Evolutionary conservation across 2,113 vertebrate species (phyloP).

Genomic region (Siniperca knerii): DNA sequence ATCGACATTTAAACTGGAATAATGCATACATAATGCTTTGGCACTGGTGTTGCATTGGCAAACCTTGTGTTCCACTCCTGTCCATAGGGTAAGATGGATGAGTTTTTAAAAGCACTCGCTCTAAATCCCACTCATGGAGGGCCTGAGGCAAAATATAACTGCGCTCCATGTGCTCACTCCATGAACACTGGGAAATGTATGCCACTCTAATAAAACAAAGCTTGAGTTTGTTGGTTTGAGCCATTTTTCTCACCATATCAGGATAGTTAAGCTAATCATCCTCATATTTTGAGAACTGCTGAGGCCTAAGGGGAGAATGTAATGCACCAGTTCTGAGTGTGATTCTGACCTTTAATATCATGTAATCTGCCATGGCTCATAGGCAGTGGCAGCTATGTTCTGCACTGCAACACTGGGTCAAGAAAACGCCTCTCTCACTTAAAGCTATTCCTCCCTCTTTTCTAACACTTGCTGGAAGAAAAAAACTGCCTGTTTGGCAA

Average conservation of each 20-base stretch:
- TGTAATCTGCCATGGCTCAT: slow-evolving; percentile 13
- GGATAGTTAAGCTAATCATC: slow-evolving; percentile 15
- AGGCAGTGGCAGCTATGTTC: slow-evolving; percentile 3
- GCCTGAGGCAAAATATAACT: slow-evolving; percentile 44
- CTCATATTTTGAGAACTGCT: slow-evolving; percentile 10
- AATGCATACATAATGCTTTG: slow-evolving; percentile 52
- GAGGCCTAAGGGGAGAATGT: background rate
- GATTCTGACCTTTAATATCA: slow-evolving; percentile 32
- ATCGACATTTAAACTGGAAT: slow-evolving; percentile 72
- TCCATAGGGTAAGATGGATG: slow-evolving; percentile 41
- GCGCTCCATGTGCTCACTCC: background rate
- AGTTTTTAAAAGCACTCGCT: slow-evolving; percentile 50
- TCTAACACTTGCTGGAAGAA: background rate
- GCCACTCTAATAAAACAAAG: background rate
- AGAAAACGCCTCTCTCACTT: slow-evolving; percentile 9
- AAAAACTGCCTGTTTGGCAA: background rate
- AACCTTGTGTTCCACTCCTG: slow-evolving; percentile 19
- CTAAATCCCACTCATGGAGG: slow-evolving; percentile 29
- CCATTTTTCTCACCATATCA: slow-evolving; percentile 3
- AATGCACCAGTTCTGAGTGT: background rate
- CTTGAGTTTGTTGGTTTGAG: slow-evolving; percentile 6
- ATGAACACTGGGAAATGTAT: slow-evolving; percentile 6
- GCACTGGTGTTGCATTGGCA: slow-evolving; percentile 36
- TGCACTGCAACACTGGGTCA: background rate
- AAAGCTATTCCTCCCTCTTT: background rate